These are phyloP conservation scores for Drosophila histrio DNA, from an alignment of 2,888 invertebrate species.

Conservation along the genomic window DNA sequence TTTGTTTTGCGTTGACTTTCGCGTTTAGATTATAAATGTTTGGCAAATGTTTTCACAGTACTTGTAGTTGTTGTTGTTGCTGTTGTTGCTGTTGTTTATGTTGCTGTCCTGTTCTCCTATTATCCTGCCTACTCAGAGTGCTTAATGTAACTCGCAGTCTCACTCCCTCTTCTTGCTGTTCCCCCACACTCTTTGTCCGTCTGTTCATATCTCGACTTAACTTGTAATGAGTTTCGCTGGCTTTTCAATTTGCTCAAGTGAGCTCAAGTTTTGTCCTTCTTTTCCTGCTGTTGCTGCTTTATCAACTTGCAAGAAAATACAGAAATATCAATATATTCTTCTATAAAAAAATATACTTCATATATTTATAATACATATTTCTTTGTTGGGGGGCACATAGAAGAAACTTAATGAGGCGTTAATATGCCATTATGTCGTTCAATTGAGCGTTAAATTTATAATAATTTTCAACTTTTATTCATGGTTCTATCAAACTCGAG, in stretches of 20 bases:
- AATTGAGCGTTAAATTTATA: neutral
- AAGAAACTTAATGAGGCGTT: neutral
- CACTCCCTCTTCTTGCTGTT: neutral
- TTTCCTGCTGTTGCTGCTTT: conserved; percentile 4
- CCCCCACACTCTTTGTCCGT: neutral
- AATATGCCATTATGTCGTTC: neutral
- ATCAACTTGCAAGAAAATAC: conserved; percentile 5
- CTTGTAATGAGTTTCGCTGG: conserved; percentile 25
- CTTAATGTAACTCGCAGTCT: conserved; percentile 1
- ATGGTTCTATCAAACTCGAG: no score
- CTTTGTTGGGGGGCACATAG: neutral
- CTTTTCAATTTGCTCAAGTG: conserved; percentile 19
- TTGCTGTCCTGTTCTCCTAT: conserved; percentile 19
- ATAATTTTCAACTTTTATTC: no score
- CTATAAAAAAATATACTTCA: neutral
- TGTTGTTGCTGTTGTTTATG: conserved; percentile 31
- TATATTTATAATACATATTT: neutral
- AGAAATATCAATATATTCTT: conserved; percentile 1
- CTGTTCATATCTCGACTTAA: conserved; percentile 10
- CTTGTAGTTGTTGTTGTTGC: neutral
- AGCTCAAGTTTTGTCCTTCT: neutral
- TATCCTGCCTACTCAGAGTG: conserved; percentile 15
- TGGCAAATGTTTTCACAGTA: conserved; percentile 57
- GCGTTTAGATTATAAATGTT: conserved; percentile 68
- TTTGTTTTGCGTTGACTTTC: conserved; percentile 63